Evolutionary conservation across 1,140 invertebrate species (phyloP), one percentile per base, ranked within the genome.

Genomic region (Ceratoteleas bidentatus): DNA sequence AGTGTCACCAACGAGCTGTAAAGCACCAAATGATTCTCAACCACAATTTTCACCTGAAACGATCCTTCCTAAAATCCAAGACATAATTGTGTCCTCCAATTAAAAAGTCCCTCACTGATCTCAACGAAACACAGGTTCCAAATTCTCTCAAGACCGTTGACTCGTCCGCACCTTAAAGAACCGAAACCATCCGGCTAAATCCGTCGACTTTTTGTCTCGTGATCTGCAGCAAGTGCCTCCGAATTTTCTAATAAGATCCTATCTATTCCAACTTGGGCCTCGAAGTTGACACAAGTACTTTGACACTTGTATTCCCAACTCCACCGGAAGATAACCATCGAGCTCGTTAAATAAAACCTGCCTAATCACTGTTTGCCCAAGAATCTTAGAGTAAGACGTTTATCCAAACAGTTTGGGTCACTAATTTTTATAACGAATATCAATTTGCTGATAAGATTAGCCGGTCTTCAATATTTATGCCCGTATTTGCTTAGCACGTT

Each of bases 291-390:
- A 57, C 33, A 58, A 70, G 34, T 40, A 52, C 13, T 49, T 36
- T 36, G 16, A 62, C 58, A 54, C 69, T 54, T 73, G 69, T 73
- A 61, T 62, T 73, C 62, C 52, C 33, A 33, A 52, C n/a, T 64
- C 64, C 64, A 38, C 50, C 50, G 38, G 13, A 54, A 72, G 49
- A 64, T 73, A 33, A 62, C 40, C 57, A 64, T 57, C 52, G 33
- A 54, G 14, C 9, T 8, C 34, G 14, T 49, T 14, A 57, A 73
- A 64, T 73, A 50, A 57, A 73, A 64, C 52, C 52, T 49, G 45
- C 32, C 43, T 64, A 73, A 73, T 64, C 50, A 56, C 47, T 53
- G 50, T 72, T 72, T 72, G 49, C 40, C 32, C 0, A 54, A 45
- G 24, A 16, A 56, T n/a, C 58, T 73, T 54, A 38, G 34, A 64